Conservation (phyloP, 92 coral and sea anemone species). For the Epizoanthus scotinus region DNA sequence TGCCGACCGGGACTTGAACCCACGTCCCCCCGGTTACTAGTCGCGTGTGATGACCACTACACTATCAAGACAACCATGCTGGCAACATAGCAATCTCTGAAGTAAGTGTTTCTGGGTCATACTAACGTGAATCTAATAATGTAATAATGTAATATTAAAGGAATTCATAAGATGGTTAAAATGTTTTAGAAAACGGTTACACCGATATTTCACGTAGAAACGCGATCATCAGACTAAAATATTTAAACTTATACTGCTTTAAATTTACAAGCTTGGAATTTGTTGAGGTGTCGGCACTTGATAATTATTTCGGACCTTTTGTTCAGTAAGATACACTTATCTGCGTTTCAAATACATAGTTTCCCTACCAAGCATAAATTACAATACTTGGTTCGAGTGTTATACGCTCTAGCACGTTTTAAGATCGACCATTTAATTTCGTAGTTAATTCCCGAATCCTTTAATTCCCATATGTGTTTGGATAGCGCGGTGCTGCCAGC, state of each 20-base stretch:
- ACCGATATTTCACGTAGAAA: background rate
- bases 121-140: too few relatives aligned
- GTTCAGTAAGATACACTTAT: background rate
- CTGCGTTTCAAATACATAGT: constrained; percentile 28
- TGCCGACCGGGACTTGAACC: too few relatives aligned
- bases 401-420: constrained; percentile 31
- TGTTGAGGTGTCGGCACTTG: background rate
- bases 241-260: background rate
- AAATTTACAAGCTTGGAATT: background rate
- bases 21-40: too few relatives aligned
- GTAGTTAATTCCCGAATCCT: background rate
- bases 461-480: constrained; percentile 13
- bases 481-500: background rate
- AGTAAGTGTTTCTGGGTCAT: too few relatives aligned
- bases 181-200: background rate
- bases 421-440: constrained; percentile 12
- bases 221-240: constrained; percentile 5
- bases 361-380: constrained; percentile 24
- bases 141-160: too few relatives aligned
- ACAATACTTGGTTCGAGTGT: background rate
- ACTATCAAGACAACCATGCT: too few relatives aligned
- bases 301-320: background rate
- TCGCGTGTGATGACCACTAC: too few relatives aligned
- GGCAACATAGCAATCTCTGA: too few relatives aligned
- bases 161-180: too few relatives aligned